phyloP scores from a whole-genome alignment of 1,140 invertebrate species.

The Lerema accius region DNA sequence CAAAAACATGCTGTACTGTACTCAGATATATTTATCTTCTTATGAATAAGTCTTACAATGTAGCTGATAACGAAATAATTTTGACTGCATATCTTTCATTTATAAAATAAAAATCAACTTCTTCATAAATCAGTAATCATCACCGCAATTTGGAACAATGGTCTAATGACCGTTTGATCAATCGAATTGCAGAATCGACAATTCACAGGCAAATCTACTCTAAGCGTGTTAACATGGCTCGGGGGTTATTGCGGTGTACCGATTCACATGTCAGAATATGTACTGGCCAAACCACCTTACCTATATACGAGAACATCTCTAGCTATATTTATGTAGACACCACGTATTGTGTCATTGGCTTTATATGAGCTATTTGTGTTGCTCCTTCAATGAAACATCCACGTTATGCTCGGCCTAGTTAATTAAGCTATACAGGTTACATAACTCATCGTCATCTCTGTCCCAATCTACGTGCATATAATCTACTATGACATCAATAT shows the following conservation, averaged over 20 bases:
- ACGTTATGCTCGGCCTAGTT: background rate
- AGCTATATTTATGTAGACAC: background rate
- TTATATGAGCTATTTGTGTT: background rate
- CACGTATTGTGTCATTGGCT: background rate
- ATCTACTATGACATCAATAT: conserved; percentile 40
- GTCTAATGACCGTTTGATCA: conserved; percentile 62
- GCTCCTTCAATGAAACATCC: background rate
- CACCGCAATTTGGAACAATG: conserved; percentile 32
- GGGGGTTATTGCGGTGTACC: conserved; percentile 71
- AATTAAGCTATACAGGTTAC: conserved; percentile 11
- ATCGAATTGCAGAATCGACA: conserved; percentile 66
- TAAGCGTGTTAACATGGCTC: conserved; percentile 75
- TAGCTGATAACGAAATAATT: too few relatives aligned
- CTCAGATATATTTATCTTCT: too few relatives aligned
- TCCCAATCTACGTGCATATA: conserved; percentile 4
- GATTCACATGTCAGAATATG: conserved; percentile 55
- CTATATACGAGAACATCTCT: too few relatives aligned
- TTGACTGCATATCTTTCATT: too few relatives aligned
- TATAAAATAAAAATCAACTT: background rate
- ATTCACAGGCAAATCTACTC: conserved; percentile 76
- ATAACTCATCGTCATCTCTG: conserved; percentile 9
- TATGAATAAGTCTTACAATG: too few relatives aligned
- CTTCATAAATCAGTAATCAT: conserved; percentile 21
- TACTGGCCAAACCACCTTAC: conserved; percentile 34
- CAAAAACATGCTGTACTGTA: too few relatives aligned